Evolutionary conservation across 2,797 vertebrate species (phyloP).

Genomic region (Poecilia wingei): DNA sequence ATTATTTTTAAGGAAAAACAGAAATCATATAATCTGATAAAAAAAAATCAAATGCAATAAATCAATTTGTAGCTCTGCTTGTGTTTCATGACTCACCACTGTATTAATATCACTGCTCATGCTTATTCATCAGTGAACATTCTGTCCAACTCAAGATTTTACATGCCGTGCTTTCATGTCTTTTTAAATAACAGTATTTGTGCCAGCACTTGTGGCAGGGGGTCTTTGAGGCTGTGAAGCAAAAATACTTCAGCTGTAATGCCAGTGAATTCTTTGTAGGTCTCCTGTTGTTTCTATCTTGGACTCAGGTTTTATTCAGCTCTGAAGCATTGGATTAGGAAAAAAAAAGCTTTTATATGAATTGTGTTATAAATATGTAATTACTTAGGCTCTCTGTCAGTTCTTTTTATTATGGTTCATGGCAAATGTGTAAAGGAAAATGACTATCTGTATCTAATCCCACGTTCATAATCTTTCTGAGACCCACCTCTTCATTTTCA

Average conservation of each 20-base stretch:
- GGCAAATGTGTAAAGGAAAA: background rate
- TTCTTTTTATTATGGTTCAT: background rate
- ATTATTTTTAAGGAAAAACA: background rate
- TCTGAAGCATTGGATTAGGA: constrained; percentile 1
- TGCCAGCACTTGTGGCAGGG: constrained; percentile 34
- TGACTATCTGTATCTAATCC: background rate
- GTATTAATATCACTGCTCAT: constrained; percentile 54
- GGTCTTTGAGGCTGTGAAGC: constrained; percentile 32
- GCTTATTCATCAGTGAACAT: constrained; percentile 60
- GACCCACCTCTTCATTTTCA: background rate
- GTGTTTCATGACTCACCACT: constrained; percentile 32
- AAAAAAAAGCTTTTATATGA: background rate
- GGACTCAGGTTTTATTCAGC: constrained; percentile 18
- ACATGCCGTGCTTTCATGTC: constrained; percentile 45
- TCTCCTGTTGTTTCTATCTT: constrained; percentile 27
- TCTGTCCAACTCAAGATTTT: constrained; percentile 42
- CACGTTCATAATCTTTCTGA: background rate
- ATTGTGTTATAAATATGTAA: constrained; percentile 3
- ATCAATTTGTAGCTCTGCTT: constrained; percentile 33
- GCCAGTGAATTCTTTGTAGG: constrained; percentile 35
- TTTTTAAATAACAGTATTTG: constrained; percentile 51
- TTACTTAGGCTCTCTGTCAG: background rate
- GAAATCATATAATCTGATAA: constrained; percentile 6
- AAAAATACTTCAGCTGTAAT: constrained; percentile 37
- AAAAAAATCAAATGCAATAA: constrained; percentile 9